phyloP scores from a whole-genome alignment of 37 sponge, comb jelly and placozoan species.

The Bolinopsis microptera region DNA sequence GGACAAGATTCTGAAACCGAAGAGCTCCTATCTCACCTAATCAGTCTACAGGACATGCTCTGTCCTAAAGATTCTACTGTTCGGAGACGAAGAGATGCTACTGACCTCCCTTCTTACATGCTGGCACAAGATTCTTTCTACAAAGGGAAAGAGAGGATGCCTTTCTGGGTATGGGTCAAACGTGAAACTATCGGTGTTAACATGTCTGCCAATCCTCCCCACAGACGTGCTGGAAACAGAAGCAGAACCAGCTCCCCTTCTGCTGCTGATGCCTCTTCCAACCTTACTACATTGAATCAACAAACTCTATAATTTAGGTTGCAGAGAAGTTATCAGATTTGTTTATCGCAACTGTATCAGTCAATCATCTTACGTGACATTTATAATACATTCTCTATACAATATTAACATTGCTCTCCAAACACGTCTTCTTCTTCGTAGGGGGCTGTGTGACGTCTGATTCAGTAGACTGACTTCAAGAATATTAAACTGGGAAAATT shows the following conservation, averaged over 20 bases:
- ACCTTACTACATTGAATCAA: too few species aligned
- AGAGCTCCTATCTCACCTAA: not conserved
- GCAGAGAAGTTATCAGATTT: too few species aligned
- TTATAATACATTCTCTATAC: too few species aligned
- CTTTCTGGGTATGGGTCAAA: slow-evolving; percentile 58
- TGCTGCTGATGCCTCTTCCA: not conserved
- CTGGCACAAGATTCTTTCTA: slow-evolving; percentile 19
- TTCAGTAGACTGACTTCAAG: too few species aligned
- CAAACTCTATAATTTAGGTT: too few species aligned
- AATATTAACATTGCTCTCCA: too few species aligned
- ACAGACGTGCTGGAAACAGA: not conserved
- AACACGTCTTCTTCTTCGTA: too few species aligned
- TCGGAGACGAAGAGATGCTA: not conserved
- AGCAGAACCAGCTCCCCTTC: not conserved
- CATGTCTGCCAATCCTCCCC: not conserved
- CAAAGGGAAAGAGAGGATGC: slow-evolving; percentile 56
- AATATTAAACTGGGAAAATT: too few species aligned
- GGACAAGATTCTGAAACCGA: not conserved
- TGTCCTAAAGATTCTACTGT: not conserved
- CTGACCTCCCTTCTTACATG: slow-evolving; percentile 14
- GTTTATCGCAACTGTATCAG: too few species aligned
- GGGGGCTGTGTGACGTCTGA: too few species aligned
- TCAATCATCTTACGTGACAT: too few species aligned
- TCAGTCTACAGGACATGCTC: not conserved
- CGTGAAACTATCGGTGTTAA: not conserved